Evolutionary conservation across 2,888 invertebrate species (phyloP).

Genomic region (Plebejus anna): DNA sequence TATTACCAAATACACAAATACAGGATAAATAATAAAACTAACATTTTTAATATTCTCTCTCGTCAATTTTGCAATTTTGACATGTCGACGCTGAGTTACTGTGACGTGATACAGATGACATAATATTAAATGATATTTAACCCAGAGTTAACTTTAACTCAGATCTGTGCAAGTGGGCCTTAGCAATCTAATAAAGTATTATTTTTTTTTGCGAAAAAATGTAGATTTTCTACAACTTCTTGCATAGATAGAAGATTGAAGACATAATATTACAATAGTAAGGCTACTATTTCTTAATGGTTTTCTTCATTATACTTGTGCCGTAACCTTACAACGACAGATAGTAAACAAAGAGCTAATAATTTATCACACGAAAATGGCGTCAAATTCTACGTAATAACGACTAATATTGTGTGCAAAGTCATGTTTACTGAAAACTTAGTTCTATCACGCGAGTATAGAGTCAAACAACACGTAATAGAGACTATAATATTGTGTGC

Average conservation of each 20-base stretch:
- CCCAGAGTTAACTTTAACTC: no score
- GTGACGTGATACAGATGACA: no score
- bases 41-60: no score
- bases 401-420: neutral
- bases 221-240: no score
- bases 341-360: constrained; percentile 6
- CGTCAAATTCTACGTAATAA: neutral
- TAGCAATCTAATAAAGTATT: no score
- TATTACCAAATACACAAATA: neutral
- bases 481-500: neutral
- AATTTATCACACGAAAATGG: constrained; percentile 6
- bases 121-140: no score
- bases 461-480: neutral
- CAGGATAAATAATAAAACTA: neutral
- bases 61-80: no score
- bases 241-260: no score
- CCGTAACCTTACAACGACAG: neutral
- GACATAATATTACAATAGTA: neutral
- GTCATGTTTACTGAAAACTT: constrained; percentile 6
- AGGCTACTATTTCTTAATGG: neutral
- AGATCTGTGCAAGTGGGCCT: no score
- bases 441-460: neutral
- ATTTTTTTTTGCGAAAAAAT: no score
- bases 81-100: no score
- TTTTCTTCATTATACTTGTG: neutral